These are phyloP conservation scores for Mylabris sibirica DNA, from an alignment of 2,888 invertebrate species.

Conservation along the genomic window DNA sequence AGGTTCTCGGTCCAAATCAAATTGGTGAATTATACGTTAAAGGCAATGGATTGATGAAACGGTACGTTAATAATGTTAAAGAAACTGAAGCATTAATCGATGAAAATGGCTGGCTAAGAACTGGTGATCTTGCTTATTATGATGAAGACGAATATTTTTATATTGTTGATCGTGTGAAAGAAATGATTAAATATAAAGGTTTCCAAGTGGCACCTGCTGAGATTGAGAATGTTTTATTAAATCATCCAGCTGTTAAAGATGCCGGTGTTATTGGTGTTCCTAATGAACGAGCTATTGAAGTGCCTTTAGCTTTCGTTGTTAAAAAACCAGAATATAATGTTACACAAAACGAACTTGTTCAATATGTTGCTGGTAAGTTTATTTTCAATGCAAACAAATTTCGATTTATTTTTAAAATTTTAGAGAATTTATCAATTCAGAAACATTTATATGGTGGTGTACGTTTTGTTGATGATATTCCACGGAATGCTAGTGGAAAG, in stretches of 20 bases:
- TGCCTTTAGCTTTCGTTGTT: conserved; percentile 79
- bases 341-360: conserved; percentile 55
- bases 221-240: conserved; percentile 77
- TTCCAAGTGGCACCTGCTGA: conserved; percentile 88
- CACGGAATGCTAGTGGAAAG: conserved; percentile 24
- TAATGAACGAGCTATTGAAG: conserved; percentile 75
- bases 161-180: conserved; percentile 84
- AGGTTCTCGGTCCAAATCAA: conserved; percentile 66
- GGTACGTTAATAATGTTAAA: conserved; percentile 73
- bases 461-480: conserved; percentile 21
- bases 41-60: conserved; percentile 70
- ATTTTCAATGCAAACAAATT: neutral
- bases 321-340: conserved; percentile 63
- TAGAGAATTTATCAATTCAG: conserved; percentile 22
- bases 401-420: conserved; percentile 10
- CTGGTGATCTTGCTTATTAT: conserved; percentile 68
- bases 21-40: conserved; percentile 84
- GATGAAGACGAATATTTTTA: conserved; percentile 78
- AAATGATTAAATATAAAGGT: conserved; percentile 88
- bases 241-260: conserved; percentile 75
- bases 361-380: conserved; percentile 60
- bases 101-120: conserved; percentile 75
- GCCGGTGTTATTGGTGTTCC: conserved; percentile 83
- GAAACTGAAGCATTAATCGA: conserved; percentile 72
- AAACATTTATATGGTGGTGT: conserved; percentile 27